phyloP scores from a whole-genome alignment of 2,888 invertebrate genomes.

The Parnassius glacialis region DNA sequence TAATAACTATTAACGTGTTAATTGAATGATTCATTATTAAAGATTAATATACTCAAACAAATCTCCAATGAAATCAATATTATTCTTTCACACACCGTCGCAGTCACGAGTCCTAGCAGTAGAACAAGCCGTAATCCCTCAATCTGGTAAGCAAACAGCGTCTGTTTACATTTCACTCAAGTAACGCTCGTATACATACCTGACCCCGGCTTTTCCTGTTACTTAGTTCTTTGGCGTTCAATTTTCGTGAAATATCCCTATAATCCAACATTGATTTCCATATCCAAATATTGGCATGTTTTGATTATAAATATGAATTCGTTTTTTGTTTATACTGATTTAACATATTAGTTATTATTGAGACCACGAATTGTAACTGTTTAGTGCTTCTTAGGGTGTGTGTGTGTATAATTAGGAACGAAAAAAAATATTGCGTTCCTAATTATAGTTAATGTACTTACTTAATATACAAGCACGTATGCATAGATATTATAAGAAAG shows the following conservation, averaged over 20 bases:
- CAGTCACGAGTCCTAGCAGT: constrained; percentile 23
- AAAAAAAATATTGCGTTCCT: no score
- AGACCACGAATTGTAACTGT: no score
- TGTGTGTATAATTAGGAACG: no score
- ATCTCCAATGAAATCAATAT: constrained; percentile 5
- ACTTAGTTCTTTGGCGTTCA: constrained; percentile 34
- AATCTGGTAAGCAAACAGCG: constrained; percentile 54
- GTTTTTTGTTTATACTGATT: no score
- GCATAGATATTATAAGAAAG: no score
- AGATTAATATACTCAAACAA: no score
- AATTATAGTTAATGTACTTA: no score
- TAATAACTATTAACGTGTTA: no score
- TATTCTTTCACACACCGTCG: constrained; percentile 6
- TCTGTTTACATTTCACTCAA: constrained; percentile 48
- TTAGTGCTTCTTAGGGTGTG: no score
- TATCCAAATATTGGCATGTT: constrained; percentile 5
- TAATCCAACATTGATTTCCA: constrained; percentile 20
- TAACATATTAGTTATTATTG: no score
- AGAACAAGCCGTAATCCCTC: constrained; percentile 51
- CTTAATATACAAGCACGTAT: no score
- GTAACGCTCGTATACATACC: constrained; percentile 33
- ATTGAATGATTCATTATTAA: no score
- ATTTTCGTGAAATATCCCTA: constrained; percentile 34
- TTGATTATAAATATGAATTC: constrained; percentile 2
- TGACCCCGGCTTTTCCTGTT: constrained; percentile 38